Base-by-base conservation (phyloP, 2,888 invertebrate genomes). In the Apodemia zela region DNA sequence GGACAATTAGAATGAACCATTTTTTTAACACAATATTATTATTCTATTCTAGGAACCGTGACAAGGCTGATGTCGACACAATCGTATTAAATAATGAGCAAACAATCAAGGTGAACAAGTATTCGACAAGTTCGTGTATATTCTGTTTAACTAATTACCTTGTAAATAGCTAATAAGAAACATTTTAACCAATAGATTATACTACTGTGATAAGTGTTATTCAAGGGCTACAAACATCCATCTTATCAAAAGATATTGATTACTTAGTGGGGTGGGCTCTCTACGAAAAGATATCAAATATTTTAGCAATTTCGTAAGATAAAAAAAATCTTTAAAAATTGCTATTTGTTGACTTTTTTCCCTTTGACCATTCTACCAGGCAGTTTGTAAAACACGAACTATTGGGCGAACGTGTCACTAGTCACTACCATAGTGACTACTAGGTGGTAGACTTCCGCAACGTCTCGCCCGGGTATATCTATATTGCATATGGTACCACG, bases 21-120 rank as follows among this genome's bases (percentile, higher is more conserved):
- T 63, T 59, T 35, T 63, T 66, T 64, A 60, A 38, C 51, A 51
- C 51, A 25, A 51, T 51, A 51, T 51, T 42, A 62, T 60, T 45
- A 18, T 29, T 62, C 15, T 42, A 57, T 64, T 64, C 33, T 45
- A 62, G 59, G 47, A 63, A 66, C 61, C 63, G 64, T 65, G 62
- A 65, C 69, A 65, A 67, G 65, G 67, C 18, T 63, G 60, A 59
- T 51, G 51, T 51, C 21, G 51, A 25, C 51, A 58, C 62, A 54
- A 57, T 58, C 33, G 45, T 62, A 58, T 58, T 45, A 58, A 58
- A 33, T 58, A 61, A 60, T 57, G 62, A 58, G 45, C 57, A 25
- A 35, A 38, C 21, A 18, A 58, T 62, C 62, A 62, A 62, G 62
- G 62, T 57, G 47, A 62, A 42, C 62, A 17, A 45, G 62, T 58